Conservation (phyloP, 2,888 invertebrate species). For the Eristalinus aeneus region DNA sequence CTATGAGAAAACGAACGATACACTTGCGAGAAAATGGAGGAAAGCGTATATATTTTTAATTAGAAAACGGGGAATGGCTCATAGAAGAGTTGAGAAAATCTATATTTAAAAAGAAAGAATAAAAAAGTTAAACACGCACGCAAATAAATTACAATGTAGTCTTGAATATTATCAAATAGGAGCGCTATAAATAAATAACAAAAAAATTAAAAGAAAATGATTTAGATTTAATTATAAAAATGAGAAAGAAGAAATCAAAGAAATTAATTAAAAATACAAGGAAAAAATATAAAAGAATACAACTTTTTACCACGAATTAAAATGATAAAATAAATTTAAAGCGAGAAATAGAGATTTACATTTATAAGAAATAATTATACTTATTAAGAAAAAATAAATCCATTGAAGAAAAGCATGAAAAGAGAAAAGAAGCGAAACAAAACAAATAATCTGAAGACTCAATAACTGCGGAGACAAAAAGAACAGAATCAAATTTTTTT, state of each 20-base stretch:
- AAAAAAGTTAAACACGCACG: constrained; percentile 54
- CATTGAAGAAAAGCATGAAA: constrained; percentile 8
- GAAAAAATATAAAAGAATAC: constrained; percentile 23
- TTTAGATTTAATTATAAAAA: constrained; percentile 49
- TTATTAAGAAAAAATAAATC: constrained; percentile 51
- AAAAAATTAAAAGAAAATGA: constrained; percentile 28
- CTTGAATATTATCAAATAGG: constrained; percentile 60
- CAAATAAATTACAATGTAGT: constrained; percentile 62
- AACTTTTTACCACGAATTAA: constrained; percentile 69
- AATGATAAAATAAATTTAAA: constrained; percentile 32
- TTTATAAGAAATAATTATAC: constrained; percentile 53
- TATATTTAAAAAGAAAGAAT: constrained; percentile 1
- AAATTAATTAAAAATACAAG: constrained; percentile 29
- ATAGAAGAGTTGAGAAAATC: constrained; percentile 6
- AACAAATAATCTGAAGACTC: constrained; percentile 10
- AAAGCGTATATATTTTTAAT: constrained; percentile 62
- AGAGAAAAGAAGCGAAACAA: constrained; percentile 26
- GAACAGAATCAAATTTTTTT: constrained; percentile 59
- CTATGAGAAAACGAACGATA: constrained; percentile 17
- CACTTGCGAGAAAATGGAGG: constrained; percentile 16
- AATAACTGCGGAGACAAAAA: constrained; percentile 6
- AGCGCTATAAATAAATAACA: constrained; percentile 27
- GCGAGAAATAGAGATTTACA: constrained; percentile 58
- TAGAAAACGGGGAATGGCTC: constrained; percentile 36
- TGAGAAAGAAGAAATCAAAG: constrained; percentile 23